Evolutionary conservation across 2,888 invertebrate species (phyloP), one percentile per base, ranked within the genome.

Genomic region (Pharmacophagus antenor): DNA sequence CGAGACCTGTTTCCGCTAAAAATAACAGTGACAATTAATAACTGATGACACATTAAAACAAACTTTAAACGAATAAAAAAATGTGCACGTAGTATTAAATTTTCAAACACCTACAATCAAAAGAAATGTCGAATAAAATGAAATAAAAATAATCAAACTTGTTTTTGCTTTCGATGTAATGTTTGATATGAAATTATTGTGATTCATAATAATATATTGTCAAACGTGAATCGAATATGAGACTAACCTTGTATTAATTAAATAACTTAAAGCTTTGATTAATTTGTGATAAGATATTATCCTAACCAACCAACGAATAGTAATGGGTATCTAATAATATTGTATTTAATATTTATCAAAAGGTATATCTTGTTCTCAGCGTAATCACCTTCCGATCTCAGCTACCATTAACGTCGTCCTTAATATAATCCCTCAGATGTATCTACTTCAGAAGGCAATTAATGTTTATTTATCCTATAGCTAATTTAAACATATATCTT

Each of bases 271-370:
- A 50, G 27, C 25, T 50, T 25, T 25, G 56, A 56, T 56, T n/a
- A 50, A 27, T n/a, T 42, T 17, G 15, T 25, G 42, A 51, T 51
- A 57, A 51, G 51, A 52, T 31, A 46, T 58, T 46, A 56, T 58
- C 31, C n/a, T n/a, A n/a, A n/a, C n/a, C n/a, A n/a, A 58, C 51
- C 22, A 37, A 44, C 58, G 37, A 46, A 46, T 51, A 52, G 46
- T 46, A 51, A 57, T 52, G 46, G 52, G 22, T 46, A 18, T n/a
- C 52, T 58, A 58, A 58, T 52, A 58, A 58, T 50, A 57, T 51
- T 46, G 46, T 52, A 52, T 46, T 52, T 47, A 58, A 58, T 17
- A 5, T 25, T 58, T 58, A 52, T 58, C 58, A 31, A 27, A n/a
- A 22, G 44, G 37, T 52, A 2, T 31, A 58, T 58, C 51, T 52